Evolutionary conservation across 2,888 invertebrate species (phyloP).

Genomic region (Serripes groenlandicus): DNA sequence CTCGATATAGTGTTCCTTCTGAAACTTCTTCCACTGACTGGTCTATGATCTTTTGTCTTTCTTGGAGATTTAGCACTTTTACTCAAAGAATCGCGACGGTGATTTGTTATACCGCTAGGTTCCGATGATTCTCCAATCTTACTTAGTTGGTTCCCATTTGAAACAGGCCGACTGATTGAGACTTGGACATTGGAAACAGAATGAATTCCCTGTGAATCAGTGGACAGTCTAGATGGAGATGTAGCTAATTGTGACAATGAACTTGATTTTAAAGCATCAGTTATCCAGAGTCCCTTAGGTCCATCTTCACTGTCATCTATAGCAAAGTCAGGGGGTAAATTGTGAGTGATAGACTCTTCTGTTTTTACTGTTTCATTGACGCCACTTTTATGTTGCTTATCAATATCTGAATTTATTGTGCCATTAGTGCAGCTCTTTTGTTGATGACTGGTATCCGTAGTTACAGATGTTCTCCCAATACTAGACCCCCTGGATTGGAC

Average conservation of each 20-base stretch:
- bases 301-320: too few relatives aligned
- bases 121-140: conserved; percentile 25
- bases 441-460: not conserved
- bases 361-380: not conserved
- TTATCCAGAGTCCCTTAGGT: not conserved
- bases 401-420: not conserved
- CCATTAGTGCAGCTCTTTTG: not conserved
- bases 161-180: conserved; percentile 37
- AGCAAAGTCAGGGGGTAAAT: not conserved
- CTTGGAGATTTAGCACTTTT: conserved; percentile 48
- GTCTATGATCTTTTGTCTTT: conserved; percentile 64
- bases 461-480: not conserved
- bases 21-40: conserved; percentile 59
- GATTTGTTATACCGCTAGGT: conserved; percentile 5
- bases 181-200: conserved; percentile 71
- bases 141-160: not conserved
- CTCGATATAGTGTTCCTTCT: conserved; percentile 26
- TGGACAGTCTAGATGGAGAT: conserved; percentile 55
- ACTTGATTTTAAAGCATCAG: not conserved
- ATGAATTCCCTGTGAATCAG: conserved; percentile 54
- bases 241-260: not conserved
- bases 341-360: not conserved
- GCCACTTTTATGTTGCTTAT: not conserved
- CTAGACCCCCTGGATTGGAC: not conserved
- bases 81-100: conserved; percentile 32